Evolutionary conservation across 1,140 invertebrate genomes (phyloP).

Genomic region (Neomicropteryx cornuta): DNA sequence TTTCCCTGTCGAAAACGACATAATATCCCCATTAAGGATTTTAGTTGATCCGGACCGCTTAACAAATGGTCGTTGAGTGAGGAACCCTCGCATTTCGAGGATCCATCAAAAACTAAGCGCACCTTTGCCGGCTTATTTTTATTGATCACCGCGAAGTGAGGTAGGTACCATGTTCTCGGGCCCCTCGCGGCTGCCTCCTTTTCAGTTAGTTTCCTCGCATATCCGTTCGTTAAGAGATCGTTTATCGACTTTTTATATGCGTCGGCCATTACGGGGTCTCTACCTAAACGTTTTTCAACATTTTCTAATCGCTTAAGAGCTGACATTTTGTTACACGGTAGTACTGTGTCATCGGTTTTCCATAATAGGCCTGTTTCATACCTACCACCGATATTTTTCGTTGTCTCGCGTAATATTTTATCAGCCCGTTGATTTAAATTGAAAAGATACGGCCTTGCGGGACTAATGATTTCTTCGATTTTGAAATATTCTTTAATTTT

Average conservation of each 20-base stretch:
- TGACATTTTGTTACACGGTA: slow-evolving; percentile 9
- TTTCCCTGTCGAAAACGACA: slow-evolving; percentile 17
- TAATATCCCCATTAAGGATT: slow-evolving; percentile 16
- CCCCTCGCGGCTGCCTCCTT: background rate
- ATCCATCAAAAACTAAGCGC: slow-evolving; percentile 20
- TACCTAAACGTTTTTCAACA: slow-evolving; percentile 3
- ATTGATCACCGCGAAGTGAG: slow-evolving; percentile 18
- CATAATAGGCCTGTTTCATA: slow-evolving; percentile 18
- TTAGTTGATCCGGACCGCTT: slow-evolving; percentile 16
- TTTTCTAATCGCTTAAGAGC: slow-evolving; percentile 6
- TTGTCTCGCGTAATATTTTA: too few species aligned
- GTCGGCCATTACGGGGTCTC: background rate
- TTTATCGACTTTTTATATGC: slow-evolving; percentile 2
- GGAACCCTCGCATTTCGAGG: slow-evolving; percentile 8
- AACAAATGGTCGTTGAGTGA: slow-evolving; percentile 18
- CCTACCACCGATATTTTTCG: too few species aligned
- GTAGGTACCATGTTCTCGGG: slow-evolving; percentile 16
- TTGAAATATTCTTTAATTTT: too few species aligned
- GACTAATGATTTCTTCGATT: too few species aligned
- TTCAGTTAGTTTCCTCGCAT: slow-evolving; percentile 3
- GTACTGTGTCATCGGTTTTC: slow-evolving; percentile 8
- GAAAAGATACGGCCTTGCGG: too few species aligned
- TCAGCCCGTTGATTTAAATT: too few species aligned
- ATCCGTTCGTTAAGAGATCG: slow-evolving; percentile 4
- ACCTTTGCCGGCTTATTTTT: slow-evolving; percentile 17